Evolutionary conservation across 2,113 vertebrate genomes (phyloP).

Genomic region (Macaca nemestrina): DNA sequence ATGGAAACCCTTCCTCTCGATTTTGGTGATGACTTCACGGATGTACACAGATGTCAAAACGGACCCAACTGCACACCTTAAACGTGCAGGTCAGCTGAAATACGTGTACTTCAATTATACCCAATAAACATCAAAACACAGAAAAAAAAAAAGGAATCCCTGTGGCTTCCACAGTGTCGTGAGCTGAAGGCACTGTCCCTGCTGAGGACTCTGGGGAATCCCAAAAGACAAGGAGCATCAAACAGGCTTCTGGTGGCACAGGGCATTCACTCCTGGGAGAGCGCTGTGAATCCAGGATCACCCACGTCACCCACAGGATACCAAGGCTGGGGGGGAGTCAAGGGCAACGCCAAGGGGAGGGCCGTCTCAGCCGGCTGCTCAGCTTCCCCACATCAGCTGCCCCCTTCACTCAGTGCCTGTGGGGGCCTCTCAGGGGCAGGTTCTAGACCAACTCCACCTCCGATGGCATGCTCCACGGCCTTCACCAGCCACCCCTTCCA

Average conservation of each 20-base stretch:
- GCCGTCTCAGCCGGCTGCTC: neutral
- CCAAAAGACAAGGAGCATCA: too few species aligned
- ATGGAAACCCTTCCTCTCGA: rapidly evolving
- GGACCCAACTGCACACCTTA: rapidly evolving
- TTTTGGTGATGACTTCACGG: rapidly evolving
- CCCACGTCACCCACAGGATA: neutral
- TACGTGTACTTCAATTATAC: neutral
- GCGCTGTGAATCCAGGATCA: neutral
- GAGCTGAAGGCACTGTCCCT: neutral
- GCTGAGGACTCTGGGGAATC: neutral
- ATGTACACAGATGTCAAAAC: neutral
- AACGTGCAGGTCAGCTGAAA: neutral
- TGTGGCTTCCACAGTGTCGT: neutral
- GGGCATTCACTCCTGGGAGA: neutral
- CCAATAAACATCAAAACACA: neutral
- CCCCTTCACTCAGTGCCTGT: neutral
- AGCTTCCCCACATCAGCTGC: neutral
- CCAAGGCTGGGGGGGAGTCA: neutral
- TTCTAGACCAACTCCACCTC: neutral
- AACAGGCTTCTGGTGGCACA: neutral
- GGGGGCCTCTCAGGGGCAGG: neutral
- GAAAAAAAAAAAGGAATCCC: neutral
- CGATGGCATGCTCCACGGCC: neutral
- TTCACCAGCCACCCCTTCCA: neutral
- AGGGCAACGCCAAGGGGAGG: neutral